Evolutionary conservation across 2,797 vertebrate species (phyloP).

Genomic region (Garrulus glandarius): DNA sequence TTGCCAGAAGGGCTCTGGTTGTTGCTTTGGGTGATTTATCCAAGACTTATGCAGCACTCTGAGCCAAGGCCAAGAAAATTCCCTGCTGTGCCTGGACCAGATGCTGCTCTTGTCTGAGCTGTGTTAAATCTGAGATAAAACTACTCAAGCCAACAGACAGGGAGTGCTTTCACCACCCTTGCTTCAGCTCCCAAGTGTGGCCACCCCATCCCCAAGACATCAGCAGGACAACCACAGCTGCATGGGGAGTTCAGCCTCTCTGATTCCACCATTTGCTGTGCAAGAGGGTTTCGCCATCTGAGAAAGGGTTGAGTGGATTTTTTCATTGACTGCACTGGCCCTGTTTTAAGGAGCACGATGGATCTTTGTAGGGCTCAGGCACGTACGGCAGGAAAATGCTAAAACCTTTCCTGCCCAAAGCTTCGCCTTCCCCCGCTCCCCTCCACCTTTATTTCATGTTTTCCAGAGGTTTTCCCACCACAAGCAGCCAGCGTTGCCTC

Average conservation of each 20-base stretch:
- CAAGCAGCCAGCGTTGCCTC: rapidly evolving
- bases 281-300: background rate
- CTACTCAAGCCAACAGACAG: background rate
- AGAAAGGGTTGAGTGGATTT: rapidly evolving
- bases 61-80: conserved; percentile 23
- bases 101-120: background rate
- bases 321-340: rapidly evolving
- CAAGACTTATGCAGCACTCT: background rate
- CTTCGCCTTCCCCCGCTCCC: rapidly evolving
- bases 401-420: background rate
- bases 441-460: background rate
- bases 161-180: background rate
- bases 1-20: background rate
- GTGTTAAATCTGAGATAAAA: background rate
- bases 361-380: background rate
- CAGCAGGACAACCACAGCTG: background rate
- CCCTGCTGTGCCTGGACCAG: background rate
- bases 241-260: background rate
- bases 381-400: background rate
- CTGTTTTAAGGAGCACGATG: background rate
- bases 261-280: background rate
- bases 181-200: background rate
- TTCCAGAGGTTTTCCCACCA: background rate
- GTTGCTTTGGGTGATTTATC: conserved; percentile 14
- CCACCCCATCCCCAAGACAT: background rate